These are phyloP conservation scores for Gambelia wislizenii DNA, from an alignment of 2,797 vertebrate species.

Conservation along the genomic window DNA sequence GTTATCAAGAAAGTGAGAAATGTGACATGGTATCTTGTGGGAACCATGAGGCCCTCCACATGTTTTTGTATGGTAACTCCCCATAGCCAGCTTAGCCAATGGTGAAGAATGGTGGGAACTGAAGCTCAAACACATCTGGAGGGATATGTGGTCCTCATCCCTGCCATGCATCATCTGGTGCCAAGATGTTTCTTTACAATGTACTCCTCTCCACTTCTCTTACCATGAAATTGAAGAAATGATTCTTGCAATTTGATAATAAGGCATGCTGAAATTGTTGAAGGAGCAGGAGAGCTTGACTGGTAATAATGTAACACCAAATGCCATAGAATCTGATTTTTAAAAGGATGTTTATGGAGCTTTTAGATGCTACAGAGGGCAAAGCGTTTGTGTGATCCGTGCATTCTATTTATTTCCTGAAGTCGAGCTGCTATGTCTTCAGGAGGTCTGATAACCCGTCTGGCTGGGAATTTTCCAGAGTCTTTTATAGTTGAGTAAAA, in stretches of 20 bases:
- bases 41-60: too few species aligned
- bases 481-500: conserved; percentile 37
- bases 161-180: neutral
- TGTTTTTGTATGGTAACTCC: too few species aligned
- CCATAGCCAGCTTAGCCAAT: too few species aligned
- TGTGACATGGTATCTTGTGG: too few species aligned
- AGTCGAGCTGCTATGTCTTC: conserved; percentile 32
- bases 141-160: neutral
- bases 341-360: conserved; percentile 31
- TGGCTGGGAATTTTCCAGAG: conserved; percentile 31
- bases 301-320: neutral
- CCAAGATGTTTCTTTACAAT: neutral
- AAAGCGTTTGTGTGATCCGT: conserved; percentile 44
- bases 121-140: too few species aligned
- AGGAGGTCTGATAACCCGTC: conserved; percentile 43
- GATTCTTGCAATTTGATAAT: neutral
- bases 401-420: conserved; percentile 18
- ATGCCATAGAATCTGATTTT: neutral
- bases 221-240: neutral
- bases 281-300: neutral
- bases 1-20: too few species aligned
- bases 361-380: conserved; percentile 14
- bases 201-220: too few species aligned
- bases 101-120: too few species aligned
- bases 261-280: neutral